Base-by-base conservation (phyloP, 2,797 vertebrate genomes). In the Okamejei kenojei region DNA sequence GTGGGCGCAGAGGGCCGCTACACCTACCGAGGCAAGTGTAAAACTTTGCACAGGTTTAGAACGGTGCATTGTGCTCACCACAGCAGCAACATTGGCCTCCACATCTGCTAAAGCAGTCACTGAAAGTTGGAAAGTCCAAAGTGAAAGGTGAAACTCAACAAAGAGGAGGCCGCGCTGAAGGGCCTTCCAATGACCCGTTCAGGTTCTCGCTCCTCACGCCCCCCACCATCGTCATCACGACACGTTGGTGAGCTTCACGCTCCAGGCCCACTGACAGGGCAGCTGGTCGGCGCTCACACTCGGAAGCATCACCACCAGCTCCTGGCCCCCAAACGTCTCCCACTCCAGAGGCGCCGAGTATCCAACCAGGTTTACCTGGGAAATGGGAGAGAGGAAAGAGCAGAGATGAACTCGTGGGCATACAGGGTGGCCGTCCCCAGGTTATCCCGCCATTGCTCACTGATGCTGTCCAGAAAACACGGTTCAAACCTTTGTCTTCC, bases 251-350 rank as follows among this genome's bases (percentile, higher is more conserved):
- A 99, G 95, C 92, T 93, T 96, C 88, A 99, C 95, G 2, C 97
- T 95, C 98, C 99, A 99, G 94, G 96, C 98, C 98, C 98, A 99
- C 93, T 96, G 96, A 94, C 97, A 96, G 0, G 96, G 96, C 93
- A 96, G 13, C 94, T 96, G 95, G 91, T 93, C 93, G 13, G 93
- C 23, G 4, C 94, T 94, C 93, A 98, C 94, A 2, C 80, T 94
- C 29, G 98, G 98, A 94, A 98, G 95, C 93, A 95, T 29, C 35
- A 98, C 96, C 29, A 76, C 0, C 1, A 99, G 95, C 93, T 98
- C 98, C 0, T 93, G 94, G n/a, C 97, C 95, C 93, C 95, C 95
- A 58, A 95, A 68, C 0, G 96, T 93, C 93, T 94, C 93, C 98
- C 98, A 99, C 19, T 95, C 94, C 95, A 99, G 93, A 10, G 94